Base-by-base conservation (phyloP, 2,113 vertebrate genomes). In the Pungitius pungitius region DNA sequence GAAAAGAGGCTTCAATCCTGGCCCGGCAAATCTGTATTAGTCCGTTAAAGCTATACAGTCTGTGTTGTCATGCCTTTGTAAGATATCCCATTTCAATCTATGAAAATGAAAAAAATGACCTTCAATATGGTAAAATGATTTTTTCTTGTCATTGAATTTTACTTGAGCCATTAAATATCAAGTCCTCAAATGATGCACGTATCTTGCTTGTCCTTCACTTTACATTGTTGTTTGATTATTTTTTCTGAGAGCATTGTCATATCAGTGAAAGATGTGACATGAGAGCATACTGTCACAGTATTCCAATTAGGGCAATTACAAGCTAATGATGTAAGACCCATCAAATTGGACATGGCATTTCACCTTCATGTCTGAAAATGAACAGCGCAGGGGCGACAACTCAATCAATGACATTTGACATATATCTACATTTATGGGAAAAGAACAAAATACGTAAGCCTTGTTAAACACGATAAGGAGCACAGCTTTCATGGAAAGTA, bases 51-150 rank as follows among this genome's bases (percentile, higher is more conserved):
- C 85, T 91, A 89, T 90, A 90, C 81, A 85, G 85, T 95, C 90
- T 95, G 90, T 94, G 92, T 92, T 93, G 92, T 94, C 93, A 92
- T 95, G 92, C 91, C 90, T 92, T 92, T 95, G 95, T 96, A 95
- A 95, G 89, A 93, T 95, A 92, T 91, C 84, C 89, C 92, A 93
- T 93, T 90, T 87, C 89, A 93, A 91, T 86, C 67, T 93, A 87
- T 92, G 91, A 94, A 91, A 89, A 87, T 92, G 91, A 94, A 91
- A 89, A 88, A 94, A 93, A 93, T 88, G 77, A 94, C 87, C 89
- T 94, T 91, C 88, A 72, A 88, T 91, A 89, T 91, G 85, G 84
- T 94, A 90, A 94, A 90, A 94, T 89, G 85, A 89, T 92, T 92
- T 93, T 93, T 93, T 92, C 89, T 91, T 93, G 94, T 94, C 91